Evolutionary conservation across 2,888 invertebrate genomes (phyloP), one percentile per base, ranked within the genome.

Genomic region (Torymus texanus): DNA sequence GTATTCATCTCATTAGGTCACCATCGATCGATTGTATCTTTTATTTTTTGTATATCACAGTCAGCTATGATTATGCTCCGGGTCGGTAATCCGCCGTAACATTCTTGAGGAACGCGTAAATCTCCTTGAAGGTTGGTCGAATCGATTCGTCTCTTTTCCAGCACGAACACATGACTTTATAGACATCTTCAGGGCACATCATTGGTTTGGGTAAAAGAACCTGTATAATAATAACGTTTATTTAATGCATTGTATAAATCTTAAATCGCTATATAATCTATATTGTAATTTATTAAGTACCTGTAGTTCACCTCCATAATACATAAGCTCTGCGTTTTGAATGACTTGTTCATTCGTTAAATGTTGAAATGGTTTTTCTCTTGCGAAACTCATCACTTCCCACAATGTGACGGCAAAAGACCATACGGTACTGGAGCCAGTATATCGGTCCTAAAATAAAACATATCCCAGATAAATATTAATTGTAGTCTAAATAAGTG

Each of bases 131-230:
- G 18, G 92, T 92, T 61, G 93, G 93, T 84, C 94, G 90, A 72
- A 91, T 89, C 56, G 90, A 89, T 84, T 93, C 93, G 86, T 93
- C 93, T 84, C 93, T 90, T 85, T 91, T 92, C 93, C 93, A 94
- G 87, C 94, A 95, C 85, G 93, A 93, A 86, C 93, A 92, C 94
- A 95, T 94, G 83, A 95, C 91, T 83, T 94, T 93, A 91, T 96
- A 95, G 67, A 96, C 93, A 84, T 94, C 94, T 18, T 93, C 92
- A 14, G 95, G 94, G 89, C 96, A 96, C 81, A 95, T 93, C 72
- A 93, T 92, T 61, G 96, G 96, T 85, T 94, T 93, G 84, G 95
- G 95, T 91, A 95, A 93, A 83, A 94, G 89, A 70, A 91, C 90
- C 91, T 91, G 83, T 8, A 14, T 21, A 3, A 24, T 24, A 2